phyloP scores from a whole-genome alignment of 2,888 invertebrate genomes.

The Lordiphosa fenestrarum region DNA sequence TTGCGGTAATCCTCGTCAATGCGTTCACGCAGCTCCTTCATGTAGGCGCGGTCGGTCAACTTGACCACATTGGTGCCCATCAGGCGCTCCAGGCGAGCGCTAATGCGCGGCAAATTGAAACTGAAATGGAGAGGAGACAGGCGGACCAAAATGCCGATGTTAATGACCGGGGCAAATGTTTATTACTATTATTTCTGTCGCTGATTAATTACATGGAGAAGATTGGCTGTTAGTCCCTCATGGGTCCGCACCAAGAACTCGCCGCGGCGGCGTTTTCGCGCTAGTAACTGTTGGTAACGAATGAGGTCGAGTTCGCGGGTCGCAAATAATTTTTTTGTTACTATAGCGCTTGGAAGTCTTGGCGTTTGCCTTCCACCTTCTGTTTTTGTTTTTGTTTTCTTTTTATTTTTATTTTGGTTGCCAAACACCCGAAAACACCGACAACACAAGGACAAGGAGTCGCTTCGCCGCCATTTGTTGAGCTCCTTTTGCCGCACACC shows the following conservation, averaged over 20 bases:
- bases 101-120: conserved; percentile 80
- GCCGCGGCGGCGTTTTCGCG: conserved; percentile 53
- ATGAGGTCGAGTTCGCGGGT: conserved; percentile 56
- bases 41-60: conserved; percentile 84
- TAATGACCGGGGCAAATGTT: conserved; percentile 26
- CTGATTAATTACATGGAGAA: conserved; percentile 27
- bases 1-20: conserved; percentile 84
- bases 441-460: conserved; percentile 58
- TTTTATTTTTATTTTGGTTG: conserved; percentile 49
- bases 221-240: conserved; percentile 24
- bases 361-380: conserved; percentile 29
- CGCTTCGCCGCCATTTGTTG: conserved; percentile 10
- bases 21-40: conserved; percentile 83
- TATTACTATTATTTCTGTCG: conserved; percentile 11
- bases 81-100: conserved; percentile 78
- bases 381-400: conserved; percentile 15
- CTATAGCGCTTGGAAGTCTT: conserved; percentile 60
- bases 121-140: conserved; percentile 46
- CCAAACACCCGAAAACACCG: conserved; percentile 58
- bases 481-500: background rate
- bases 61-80: conserved; percentile 83
- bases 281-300: conserved; percentile 71
- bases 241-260: conserved; percentile 31
- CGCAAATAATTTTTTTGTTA: conserved; percentile 61
- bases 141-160: conserved; percentile 15